Evolutionary conservation across 2,113 vertebrate species (phyloP).

Genomic region (Psittacus erithacus): DNA sequence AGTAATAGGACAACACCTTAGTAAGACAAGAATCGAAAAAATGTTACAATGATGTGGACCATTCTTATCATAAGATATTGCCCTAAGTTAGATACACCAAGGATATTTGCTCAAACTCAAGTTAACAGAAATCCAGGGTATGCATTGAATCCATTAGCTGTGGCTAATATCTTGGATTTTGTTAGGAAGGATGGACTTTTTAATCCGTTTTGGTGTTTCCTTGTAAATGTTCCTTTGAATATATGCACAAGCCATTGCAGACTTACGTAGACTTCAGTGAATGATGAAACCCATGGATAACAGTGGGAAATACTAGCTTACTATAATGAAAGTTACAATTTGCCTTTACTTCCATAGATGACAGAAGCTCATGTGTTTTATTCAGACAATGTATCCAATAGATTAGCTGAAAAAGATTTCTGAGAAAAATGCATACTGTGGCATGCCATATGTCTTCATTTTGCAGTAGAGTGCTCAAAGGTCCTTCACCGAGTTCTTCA

Average conservation of each 20-base stretch:
- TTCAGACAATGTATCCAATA: not conserved
- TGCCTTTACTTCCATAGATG: not conserved
- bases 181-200: not conserved
- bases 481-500: not conserved
- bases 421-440: not conserved
- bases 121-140: not conserved
- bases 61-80: not conserved
- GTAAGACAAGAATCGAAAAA: not conserved
- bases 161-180: not conserved
- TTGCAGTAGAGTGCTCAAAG: not conserved
- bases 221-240: not conserved
- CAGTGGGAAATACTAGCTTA: not conserved
- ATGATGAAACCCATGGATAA: not conserved
- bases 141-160: not conserved
- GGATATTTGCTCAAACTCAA: not conserved
- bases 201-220: not conserved
- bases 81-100: not conserved
- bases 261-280: not conserved
- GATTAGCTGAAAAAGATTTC: not conserved
- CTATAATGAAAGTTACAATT: not conserved
- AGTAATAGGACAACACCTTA: not conserved
- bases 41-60: not conserved
- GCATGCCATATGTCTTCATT: not conserved
- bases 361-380: not conserved
- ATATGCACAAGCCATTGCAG: not conserved